These are phyloP conservation scores for Salminus brasiliensis DNA, from an alignment of 2,113 vertebrate genomes.

Conservation along the genomic window DNA sequence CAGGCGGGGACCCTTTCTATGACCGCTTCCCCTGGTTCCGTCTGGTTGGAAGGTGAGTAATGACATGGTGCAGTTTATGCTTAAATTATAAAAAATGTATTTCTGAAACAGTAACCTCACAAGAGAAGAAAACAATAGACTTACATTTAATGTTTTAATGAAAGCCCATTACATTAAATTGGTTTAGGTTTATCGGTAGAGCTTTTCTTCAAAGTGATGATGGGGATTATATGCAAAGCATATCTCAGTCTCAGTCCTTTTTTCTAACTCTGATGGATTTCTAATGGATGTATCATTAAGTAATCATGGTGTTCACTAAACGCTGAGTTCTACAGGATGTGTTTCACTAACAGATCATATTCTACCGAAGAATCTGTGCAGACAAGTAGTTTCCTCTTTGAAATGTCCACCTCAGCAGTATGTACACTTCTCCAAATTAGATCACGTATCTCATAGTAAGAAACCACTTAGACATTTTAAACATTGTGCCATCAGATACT, in stretches of 20 bases:
- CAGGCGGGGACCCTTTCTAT: slow-evolving; percentile 95
- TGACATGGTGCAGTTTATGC: background rate
- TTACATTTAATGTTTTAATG: no score
- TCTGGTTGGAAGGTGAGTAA: slow-evolving; percentile 93
- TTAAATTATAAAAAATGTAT: background rate
- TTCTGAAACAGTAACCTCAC: no score
- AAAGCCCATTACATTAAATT: no score
- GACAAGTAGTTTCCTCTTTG: background rate
- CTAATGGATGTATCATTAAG: slow-evolving; percentile 13
- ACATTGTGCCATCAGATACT: background rate
- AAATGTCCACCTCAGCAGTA: background rate
- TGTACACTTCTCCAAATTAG: background rate
- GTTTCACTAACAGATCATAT: slow-evolving; percentile 11
- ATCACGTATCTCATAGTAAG: background rate
- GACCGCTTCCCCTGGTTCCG: slow-evolving; percentile 99
- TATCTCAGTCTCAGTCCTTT: slow-evolving; percentile 8
- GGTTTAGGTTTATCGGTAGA: no score
- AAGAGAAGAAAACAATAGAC: background rate
- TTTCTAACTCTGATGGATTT: slow-evolving; percentile 14
- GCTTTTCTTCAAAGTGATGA: no score
- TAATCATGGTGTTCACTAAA: background rate
- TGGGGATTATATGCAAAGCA: background rate
- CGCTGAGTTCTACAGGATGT: background rate
- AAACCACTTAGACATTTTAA: background rate
- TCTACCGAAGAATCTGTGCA: background rate